Percentiles rank a stretch among this genome's conserved stretches.
Evolutionary conservation across 2,797 vertebrate genomes (phyloP).

Genomic region (Dermochelys coriacea): DNA sequence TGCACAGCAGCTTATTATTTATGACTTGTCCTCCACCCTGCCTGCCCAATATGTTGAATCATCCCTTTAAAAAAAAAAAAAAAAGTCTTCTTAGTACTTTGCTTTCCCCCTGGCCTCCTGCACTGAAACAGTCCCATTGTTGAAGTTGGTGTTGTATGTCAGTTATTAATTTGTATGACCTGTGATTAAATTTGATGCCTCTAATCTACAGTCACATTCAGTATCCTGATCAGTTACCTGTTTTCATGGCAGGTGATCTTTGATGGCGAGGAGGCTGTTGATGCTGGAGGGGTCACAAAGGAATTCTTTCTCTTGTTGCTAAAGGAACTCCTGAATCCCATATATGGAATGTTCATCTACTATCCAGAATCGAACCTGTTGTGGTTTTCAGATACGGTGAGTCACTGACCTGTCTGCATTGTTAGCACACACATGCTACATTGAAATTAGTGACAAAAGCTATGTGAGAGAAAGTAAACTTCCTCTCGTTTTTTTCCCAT

Average conservation of each 20-base stretch:
- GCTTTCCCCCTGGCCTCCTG: not conserved
- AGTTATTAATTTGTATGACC: not conserved
- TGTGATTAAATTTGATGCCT: not conserved
- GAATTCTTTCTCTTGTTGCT: slow-evolving; percentile 97
- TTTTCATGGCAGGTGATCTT: slow-evolving; percentile 90
- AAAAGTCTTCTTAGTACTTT: not conserved
- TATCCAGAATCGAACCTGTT: slow-evolving; percentile 94
- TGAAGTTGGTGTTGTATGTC: not conserved
- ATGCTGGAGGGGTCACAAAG: slow-evolving; percentile 96
- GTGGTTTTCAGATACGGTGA: slow-evolving; percentile 98
- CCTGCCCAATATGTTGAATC: not conserved
- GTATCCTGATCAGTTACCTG: not conserved
- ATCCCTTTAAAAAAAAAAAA: not conserved
- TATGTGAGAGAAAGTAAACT: not conserved
- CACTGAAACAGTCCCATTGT: fast-evolving
- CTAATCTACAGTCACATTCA: not conserved
- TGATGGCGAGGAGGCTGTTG: slow-evolving; percentile 96
- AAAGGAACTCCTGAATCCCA: slow-evolving; percentile 96
- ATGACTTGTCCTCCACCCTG: not conserved
- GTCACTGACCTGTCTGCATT: slow-evolving; percentile 18
- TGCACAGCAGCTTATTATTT: not conserved
- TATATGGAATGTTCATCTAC: slow-evolving; percentile 98
- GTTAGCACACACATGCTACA: not conserved
- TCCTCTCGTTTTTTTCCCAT: not conserved
- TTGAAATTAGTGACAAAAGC: slow-evolving; percentile 1